A percentile compares a stretch with the other conserved stretches of the same genome.
Conservation (phyloP, 2,113 vertebrate species). For the Thamnophis sirtalis region DNA sequence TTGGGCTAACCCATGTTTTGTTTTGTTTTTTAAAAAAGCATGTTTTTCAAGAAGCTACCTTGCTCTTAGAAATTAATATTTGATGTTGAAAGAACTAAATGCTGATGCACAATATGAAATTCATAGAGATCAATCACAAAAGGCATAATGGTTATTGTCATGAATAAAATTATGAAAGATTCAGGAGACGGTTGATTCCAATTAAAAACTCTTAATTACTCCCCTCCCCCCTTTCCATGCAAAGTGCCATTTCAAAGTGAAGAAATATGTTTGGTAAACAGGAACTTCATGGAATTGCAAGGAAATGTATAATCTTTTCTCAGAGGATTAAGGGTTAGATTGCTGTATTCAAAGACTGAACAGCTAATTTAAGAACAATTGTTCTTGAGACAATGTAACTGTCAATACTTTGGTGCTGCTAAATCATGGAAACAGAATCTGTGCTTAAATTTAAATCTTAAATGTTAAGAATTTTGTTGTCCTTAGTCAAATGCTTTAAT, state of each 20-base stretch:
- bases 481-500: neutral
- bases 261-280: constrained; percentile 43
- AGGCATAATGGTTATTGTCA: neutral
- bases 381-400: constrained; percentile 13
- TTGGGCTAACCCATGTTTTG: neutral
- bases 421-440: neutral
- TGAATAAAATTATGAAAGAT: constrained; percentile 50
- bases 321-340: constrained; percentile 17
- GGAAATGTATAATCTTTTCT: neutral
- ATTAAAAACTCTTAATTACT: constrained; percentile 32
- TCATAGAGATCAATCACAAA: neutral
- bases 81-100: neutral
- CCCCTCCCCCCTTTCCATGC: neutral
- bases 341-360: neutral
- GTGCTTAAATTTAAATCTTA: neutral
- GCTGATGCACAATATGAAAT: neutral
- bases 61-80: neutral
- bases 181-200: constrained; percentile 41
- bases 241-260: constrained; percentile 33
- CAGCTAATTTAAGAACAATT: constrained; percentile 20
- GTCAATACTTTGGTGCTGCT: neutral
- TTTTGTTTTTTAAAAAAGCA: neutral
- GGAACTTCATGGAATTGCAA: constrained; percentile 27
- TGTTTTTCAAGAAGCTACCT: neutral
- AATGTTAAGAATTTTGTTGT: neutral